phyloP scores from a whole-genome alignment of 2,113 vertebrate species.

The Phyllopteryx taeniolatus region DNA sequence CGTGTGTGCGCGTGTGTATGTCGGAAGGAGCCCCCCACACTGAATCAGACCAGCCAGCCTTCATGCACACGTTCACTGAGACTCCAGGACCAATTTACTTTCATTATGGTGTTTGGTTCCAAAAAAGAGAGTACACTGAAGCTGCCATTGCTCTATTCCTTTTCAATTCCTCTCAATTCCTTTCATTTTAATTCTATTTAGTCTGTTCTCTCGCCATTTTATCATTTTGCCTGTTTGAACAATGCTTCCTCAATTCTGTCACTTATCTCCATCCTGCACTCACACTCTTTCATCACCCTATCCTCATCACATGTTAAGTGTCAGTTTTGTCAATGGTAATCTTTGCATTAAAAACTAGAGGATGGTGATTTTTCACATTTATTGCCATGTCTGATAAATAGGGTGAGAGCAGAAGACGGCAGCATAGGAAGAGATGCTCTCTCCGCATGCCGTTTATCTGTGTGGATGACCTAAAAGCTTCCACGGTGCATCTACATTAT shows the following conservation, averaged over 20 bases:
- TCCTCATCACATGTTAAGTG: conserved; percentile 61
- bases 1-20: conserved; percentile 35
- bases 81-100: conserved; percentile 21
- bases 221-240: conserved; percentile 42
- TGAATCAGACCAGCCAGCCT: conserved; percentile 35
- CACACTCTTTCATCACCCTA: conserved; percentile 46
- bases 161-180: conserved; percentile 4
- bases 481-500: conserved; percentile 27
- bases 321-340: conserved; percentile 51
- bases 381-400: conserved; percentile 51
- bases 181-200: conserved; percentile 34
- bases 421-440: conserved; percentile 13
- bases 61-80: conserved; percentile 35
- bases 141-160: conserved; percentile 14
- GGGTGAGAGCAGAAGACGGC: conserved; percentile 24
- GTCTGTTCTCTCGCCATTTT: conserved; percentile 25
- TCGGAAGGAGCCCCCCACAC: conserved; percentile 53
- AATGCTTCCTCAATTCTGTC: conserved; percentile 52
- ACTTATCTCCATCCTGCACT: conserved; percentile 47
- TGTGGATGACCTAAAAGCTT: conserved; percentile 22
- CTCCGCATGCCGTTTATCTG: conserved; percentile 2
- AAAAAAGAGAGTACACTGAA: conserved; percentile 24
- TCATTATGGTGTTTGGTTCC: conserved; percentile 38
- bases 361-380: conserved; percentile 55
- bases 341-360: conserved; percentile 62